Conservation (phyloP, 2,797 vertebrate species). For the Epinephelus malabaricus region DNA sequence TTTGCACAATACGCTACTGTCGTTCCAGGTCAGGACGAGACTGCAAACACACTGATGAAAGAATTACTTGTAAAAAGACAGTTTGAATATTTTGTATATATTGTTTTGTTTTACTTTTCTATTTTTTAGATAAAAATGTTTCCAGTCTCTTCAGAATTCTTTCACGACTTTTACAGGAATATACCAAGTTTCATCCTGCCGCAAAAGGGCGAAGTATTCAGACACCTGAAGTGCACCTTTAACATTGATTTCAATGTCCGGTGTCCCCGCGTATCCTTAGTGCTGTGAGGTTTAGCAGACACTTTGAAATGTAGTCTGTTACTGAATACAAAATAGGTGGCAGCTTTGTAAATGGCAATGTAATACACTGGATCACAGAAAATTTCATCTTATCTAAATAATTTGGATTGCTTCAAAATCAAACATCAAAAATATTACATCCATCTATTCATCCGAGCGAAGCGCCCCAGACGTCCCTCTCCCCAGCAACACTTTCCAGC, state of each 20-base stretch:
- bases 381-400: too few relatives aligned
- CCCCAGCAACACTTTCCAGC: too few relatives aligned
- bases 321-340: too few relatives aligned
- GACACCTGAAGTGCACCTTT: not conserved
- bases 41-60: constrained; percentile 14
- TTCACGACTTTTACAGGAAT: not conserved
- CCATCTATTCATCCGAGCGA: too few relatives aligned
- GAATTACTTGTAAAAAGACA: not conserved
- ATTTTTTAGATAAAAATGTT: not conserved
- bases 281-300: not conserved
- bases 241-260: not conserved
- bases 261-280: not conserved
- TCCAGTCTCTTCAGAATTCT: not conserved
- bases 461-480: too few relatives aligned
- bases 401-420: too few relatives aligned
- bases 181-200: not conserved
- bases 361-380: too few relatives aligned
- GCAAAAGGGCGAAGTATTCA: not conserved
- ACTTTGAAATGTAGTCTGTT: not conserved
- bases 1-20: constrained; percentile 38
- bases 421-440: too few relatives aligned
- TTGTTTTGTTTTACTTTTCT: not conserved
- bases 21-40: constrained; percentile 34
- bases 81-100: not conserved
- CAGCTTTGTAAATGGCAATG: too few relatives aligned